phyloP scores from a whole-genome alignment of 2,797 vertebrate species.

The Channallabes apus region DNA sequence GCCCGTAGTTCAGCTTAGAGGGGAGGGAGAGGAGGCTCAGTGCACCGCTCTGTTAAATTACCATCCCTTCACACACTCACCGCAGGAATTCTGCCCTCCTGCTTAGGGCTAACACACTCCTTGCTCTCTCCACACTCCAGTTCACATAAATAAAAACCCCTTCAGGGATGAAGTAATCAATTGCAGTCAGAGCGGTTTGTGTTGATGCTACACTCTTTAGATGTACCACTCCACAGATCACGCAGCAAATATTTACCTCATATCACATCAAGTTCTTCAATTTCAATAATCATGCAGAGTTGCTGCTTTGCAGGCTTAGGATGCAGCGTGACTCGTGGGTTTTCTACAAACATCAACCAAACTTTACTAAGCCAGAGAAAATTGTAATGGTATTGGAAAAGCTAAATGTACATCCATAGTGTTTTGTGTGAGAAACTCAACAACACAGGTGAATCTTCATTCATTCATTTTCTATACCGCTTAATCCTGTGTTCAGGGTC shows the following conservation, averaged over 20 bases:
- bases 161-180: constrained; percentile 22
- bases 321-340: background rate
- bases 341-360: background rate
- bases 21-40: background rate
- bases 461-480: no score
- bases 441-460: background rate
- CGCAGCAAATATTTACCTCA: constrained; percentile 19
- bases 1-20: background rate
- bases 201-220: constrained; percentile 19
- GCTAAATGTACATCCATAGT: no score
- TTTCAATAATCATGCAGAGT: background rate
- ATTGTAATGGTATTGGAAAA: background rate
- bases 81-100: constrained; percentile 16
- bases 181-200: constrained; percentile 17
- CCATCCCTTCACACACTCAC: background rate
- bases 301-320: background rate
- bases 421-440: background rate
- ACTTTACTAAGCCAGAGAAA: background rate
- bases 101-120: background rate
- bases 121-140: constrained; percentile 13
- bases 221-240: constrained; percentile 16
- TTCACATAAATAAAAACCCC: constrained; percentile 14
- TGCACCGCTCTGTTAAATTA: constrained; percentile 14
- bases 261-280: background rate
- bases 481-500: no score